Percentiles rank a stretch among this genome's conserved stretches.
Conservation (phyloP, 53 echinoderm and acorn worm species). For the Arbacia lixula region DNA sequence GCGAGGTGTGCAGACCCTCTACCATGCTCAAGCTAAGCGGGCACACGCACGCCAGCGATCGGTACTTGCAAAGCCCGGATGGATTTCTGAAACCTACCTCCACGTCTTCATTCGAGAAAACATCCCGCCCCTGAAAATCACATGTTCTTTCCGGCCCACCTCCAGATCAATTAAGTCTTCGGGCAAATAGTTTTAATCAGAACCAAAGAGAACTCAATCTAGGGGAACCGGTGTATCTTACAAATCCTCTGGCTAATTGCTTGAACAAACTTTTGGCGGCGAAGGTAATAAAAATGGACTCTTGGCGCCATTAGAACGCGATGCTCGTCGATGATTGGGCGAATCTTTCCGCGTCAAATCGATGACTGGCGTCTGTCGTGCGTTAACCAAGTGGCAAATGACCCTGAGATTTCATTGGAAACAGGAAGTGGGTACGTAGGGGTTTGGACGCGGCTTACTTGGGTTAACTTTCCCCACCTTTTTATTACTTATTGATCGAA, state of each 20-base stretch:
- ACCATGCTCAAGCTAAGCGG: slow-evolving; percentile 24
- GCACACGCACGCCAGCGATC: slow-evolving; percentile 36
- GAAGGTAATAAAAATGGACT: background rate
- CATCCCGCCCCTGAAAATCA: slow-evolving; percentile 55
- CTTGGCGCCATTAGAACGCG: background rate
- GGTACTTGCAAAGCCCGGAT: slow-evolving; percentile 35
- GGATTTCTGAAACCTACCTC: slow-evolving; percentile 16
- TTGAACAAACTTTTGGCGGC: slow-evolving; percentile 34
- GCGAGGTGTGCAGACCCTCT: slow-evolving; percentile 5
- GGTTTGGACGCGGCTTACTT: background rate
- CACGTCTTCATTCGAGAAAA: slow-evolving; percentile 32
- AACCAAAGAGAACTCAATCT: slow-evolving; percentile 41
- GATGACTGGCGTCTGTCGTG: slow-evolving; percentile 2
- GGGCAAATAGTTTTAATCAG: slow-evolving; percentile 33
- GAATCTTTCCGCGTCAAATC: slow-evolving; percentile 23
- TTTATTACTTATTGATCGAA: slow-evolving; percentile 25
- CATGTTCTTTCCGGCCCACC: slow-evolving; percentile 54
- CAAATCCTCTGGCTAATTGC: slow-evolving; percentile 53
- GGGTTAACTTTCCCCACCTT: background rate
- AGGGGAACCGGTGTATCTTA: slow-evolving; percentile 29
- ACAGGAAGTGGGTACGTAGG: slow-evolving; percentile 10
- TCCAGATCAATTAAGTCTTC: slow-evolving; percentile 52
- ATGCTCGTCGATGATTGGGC: slow-evolving; percentile 19
- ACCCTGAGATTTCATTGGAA: slow-evolving; percentile 13
- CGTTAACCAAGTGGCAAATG: background rate